Percentiles rank a stretch among this genome's conserved stretches.
Conservation (phyloP, 2,797 vertebrate species). For the Poeciliopsis paucimaculata region DNA sequence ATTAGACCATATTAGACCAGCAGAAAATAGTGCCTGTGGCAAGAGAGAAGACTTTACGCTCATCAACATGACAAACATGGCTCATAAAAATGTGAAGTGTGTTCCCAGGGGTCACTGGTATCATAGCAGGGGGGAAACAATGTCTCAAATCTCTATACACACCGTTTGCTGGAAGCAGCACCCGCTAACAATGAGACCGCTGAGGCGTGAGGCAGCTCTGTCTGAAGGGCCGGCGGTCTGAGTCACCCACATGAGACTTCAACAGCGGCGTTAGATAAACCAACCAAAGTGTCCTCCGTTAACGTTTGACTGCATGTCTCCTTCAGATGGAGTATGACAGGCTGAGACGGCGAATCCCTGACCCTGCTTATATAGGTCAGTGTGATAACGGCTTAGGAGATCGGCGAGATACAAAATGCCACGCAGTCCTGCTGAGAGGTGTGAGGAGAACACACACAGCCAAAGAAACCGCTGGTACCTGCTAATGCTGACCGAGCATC, state of each 20-base stretch:
- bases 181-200: slow-evolving; percentile 1
- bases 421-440: slow-evolving; percentile 11
- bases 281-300: slow-evolving; percentile 24
- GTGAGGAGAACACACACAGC: background rate
- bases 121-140: slow-evolving; percentile 19
- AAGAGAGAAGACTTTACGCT: background rate
- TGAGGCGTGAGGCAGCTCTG: slow-evolving; percentile 24
- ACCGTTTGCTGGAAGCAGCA: background rate
- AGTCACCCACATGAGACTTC: slow-evolving; percentile 28
- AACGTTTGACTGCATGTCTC: slow-evolving; percentile 20
- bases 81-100: slow-evolving; percentile 4
- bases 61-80: slow-evolving; percentile 6
- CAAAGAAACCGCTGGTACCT: background rate
- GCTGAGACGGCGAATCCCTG: background rate
- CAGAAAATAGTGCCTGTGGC: background rate
- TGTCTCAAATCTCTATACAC: slow-evolving; percentile 25
- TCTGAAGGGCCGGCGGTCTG: background rate
- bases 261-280: slow-evolving; percentile 22
- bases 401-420: slow-evolving; percentile 24
- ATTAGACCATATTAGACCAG: background rate
- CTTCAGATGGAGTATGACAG: background rate
- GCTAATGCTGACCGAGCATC: background rate
- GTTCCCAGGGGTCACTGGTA: slow-evolving; percentile 11
- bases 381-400: background rate
- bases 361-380: background rate